Evolutionary conservation across 2,888 invertebrate genomes (phyloP).

Genomic region (Dasysyrphus tricinctus): DNA sequence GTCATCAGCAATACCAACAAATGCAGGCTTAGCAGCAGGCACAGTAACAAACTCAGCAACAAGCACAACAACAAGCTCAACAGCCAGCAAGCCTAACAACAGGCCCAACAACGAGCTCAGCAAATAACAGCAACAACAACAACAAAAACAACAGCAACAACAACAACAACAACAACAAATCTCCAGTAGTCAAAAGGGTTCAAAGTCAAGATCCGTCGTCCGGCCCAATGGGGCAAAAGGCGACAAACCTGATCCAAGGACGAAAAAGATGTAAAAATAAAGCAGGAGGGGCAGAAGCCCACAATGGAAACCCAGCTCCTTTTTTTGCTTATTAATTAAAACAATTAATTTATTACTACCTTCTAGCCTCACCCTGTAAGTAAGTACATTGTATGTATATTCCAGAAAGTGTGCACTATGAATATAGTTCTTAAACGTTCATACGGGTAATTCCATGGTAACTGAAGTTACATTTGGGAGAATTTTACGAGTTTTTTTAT

Average conservation of each 20-base stretch:
- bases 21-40: constrained; percentile 78
- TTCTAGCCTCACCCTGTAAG: too few relatives aligned
- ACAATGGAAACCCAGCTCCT: constrained; percentile 97
- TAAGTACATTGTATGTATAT: too few relatives aligned
- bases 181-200: constrained; percentile 73
- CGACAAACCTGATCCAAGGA: constrained; percentile 84
- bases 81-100: constrained; percentile 80
- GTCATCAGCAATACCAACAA: constrained; percentile 78
- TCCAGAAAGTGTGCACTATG: too few relatives aligned
- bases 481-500: too few relatives aligned
- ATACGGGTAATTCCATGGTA: too few relatives aligned
- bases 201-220: constrained; percentile 77
- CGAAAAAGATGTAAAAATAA: constrained; percentile 83
- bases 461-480: too few relatives aligned
- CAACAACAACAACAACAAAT: constrained; percentile 76
- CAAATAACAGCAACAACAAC: too few relatives aligned
- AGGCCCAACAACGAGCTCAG: too few relatives aligned
- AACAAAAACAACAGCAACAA: constrained; percentile 79
- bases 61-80: constrained; percentile 78
- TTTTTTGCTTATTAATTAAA: too few relatives aligned
- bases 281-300: constrained; percentile 95
- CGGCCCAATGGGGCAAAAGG: constrained; percentile 81
- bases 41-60: constrained; percentile 77
- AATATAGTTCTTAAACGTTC: too few relatives aligned
- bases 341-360: too few relatives aligned